These are phyloP conservation scores for Platycheirus rosarum DNA, from an alignment of 2,888 invertebrate species.

Conservation along the genomic window DNA sequence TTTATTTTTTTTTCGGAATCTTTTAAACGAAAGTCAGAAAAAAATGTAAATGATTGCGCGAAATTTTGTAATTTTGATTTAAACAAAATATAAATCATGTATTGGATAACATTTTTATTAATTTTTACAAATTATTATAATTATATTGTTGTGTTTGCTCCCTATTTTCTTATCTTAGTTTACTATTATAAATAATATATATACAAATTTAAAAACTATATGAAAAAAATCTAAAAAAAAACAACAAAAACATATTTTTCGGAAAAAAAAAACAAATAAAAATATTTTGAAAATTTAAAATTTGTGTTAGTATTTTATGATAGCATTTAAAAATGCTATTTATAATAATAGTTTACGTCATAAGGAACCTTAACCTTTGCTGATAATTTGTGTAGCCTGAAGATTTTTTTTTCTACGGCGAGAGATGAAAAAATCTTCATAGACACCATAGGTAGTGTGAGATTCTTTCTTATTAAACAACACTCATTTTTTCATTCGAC, in stretches of 20 bases:
- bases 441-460: no score
- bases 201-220: conserved; percentile 57
- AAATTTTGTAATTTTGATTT: not conserved
- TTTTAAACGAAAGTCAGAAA: no score
- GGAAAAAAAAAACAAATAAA: conserved; percentile 70
- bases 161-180: conserved; percentile 71
- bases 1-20: not conserved
- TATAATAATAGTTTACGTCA: no score
- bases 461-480: no score
- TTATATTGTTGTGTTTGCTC: conserved; percentile 72
- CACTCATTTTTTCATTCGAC: no score
- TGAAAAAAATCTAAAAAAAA: conserved; percentile 37
- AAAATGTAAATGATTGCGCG: no score
- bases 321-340: no score
- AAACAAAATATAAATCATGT: not conserved
- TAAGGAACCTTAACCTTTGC: no score
- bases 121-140: conserved; percentile 63
- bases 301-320: not conserved
- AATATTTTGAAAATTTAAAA: conserved; percentile 68
- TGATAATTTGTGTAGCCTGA: no score
- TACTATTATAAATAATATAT: conserved; percentile 65
- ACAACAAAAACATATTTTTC: conserved; percentile 64
- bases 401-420: no score
- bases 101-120: conserved; percentile 49
- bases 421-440: no score